Percentiles rank a stretch among this genome's conserved stretches.
phyloP scores from a whole-genome alignment of 2,797 vertebrate genomes.

The Propithecus perrieri region DNA sequence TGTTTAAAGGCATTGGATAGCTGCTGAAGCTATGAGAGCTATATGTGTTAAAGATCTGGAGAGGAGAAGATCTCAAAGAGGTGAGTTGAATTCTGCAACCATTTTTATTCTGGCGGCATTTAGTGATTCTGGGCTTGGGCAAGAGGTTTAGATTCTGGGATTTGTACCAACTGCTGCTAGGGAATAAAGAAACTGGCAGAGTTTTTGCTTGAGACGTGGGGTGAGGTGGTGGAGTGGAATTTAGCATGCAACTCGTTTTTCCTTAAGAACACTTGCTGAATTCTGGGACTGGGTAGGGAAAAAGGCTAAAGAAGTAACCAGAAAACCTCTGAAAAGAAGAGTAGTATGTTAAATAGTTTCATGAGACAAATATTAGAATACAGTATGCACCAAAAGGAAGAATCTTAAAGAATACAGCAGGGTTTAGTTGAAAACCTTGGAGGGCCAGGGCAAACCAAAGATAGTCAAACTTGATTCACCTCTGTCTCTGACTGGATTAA shows the following conservation, averaged over 20 bases:
- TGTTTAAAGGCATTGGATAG: not conserved
- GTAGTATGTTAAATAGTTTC: not conserved
- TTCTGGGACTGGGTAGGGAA: not conserved
- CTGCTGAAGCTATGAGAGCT: not conserved
- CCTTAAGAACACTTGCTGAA: constrained; percentile 5
- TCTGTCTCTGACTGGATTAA: not conserved
- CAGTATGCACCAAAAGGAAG: not conserved
- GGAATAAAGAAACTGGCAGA: not conserved
- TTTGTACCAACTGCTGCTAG: constrained; percentile 14
- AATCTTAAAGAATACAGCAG: not conserved
- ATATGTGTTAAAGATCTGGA: not conserved
- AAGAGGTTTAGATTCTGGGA: constrained; percentile 4
- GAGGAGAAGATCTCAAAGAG: not conserved
- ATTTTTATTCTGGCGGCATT: not conserved
- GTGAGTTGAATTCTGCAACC: not conserved
- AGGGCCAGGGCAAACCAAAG: not conserved
- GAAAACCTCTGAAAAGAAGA: not conserved
- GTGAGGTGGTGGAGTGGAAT: not conserved
- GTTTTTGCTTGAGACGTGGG: not conserved
- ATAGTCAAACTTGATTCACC: not conserved
- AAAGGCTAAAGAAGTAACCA: not conserved
- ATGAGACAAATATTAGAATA: not conserved
- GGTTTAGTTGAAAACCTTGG: not conserved
- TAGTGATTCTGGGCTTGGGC: not conserved
- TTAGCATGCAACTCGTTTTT: not conserved